phyloP scores from a whole-genome alignment of 2,797 vertebrate genomes.

The Oryzias sinensis region DNA sequence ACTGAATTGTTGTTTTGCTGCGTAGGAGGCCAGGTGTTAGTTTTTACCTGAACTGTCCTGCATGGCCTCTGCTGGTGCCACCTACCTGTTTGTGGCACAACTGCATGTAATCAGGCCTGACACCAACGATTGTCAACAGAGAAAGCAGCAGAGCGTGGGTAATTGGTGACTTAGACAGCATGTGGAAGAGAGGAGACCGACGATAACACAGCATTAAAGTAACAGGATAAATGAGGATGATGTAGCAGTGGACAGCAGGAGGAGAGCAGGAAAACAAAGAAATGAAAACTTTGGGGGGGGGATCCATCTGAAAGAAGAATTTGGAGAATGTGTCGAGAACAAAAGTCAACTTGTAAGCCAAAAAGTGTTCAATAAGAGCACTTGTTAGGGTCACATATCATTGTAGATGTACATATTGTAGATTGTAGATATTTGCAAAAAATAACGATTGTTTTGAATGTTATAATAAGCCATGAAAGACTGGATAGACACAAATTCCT shows the following conservation, averaged over 20 bases:
- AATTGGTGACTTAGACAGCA: slow-evolving; percentile 68
- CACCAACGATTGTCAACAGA: slow-evolving; percentile 73
- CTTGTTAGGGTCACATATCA: neutral
- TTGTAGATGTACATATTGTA: too few species aligned
- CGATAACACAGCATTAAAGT: slow-evolving; percentile 30
- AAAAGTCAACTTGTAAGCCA: slow-evolving; percentile 33
- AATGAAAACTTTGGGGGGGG: slow-evolving; percentile 32
- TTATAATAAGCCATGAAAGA: too few species aligned
- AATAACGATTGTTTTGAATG: too few species aligned
- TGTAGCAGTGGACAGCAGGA: slow-evolving; percentile 42
- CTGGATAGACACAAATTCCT: too few species aligned
- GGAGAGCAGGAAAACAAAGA: slow-evolving; percentile 38
- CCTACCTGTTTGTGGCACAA: slow-evolving; percentile 75
- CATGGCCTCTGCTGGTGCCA: slow-evolving; percentile 65
- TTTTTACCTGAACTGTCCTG: slow-evolving; percentile 40
- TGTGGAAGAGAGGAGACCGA: slow-evolving; percentile 20
- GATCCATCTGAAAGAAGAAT: slow-evolving; percentile 16
- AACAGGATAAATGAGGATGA: slow-evolving; percentile 29
- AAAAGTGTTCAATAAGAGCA: slow-evolving; percentile 43
- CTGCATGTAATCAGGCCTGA: slow-evolving; percentile 57
- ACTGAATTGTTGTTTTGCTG: slow-evolving; percentile 24
- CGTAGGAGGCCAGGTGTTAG: slow-evolving; percentile 59
- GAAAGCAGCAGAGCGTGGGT: slow-evolving; percentile 60
- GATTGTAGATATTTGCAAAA: too few species aligned
- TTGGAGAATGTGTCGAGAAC: slow-evolving; percentile 30